Base-by-base conservation (phyloP, 2,113 vertebrate species). In the Morphnarchus princeps region DNA sequence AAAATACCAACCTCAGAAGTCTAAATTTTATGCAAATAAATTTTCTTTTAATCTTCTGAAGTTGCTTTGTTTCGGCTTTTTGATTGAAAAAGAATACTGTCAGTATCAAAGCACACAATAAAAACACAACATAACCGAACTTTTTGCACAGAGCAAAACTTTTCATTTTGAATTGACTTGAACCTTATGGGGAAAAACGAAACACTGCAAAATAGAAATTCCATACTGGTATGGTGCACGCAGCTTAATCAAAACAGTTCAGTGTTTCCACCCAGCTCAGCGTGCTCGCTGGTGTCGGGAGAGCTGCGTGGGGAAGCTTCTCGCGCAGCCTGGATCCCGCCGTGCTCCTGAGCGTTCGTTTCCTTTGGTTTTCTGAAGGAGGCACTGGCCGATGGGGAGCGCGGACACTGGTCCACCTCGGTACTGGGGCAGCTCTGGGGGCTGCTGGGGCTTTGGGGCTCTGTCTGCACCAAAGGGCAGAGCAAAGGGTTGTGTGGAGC, bases 351-450 rank as follows among this genome's bases (percentile, higher is more conserved):
- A 14, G 34, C 1, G 2, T 9, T n/a, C 1, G 5, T 31, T 42
- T 19, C 25, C 17, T 61, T 43, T 12, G 22, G 22, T 16, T 54
- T 54, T 45, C 38, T 17, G 47, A 20, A 28, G 55, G 17, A 16
- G 21, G 34, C 11, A 21, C 8, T 2, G 0, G 34, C 13, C 1
- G 34, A 16, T 3, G 57, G 69, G 63, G 59, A n/a, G 26, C 16
- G 2, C 0, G 6, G 54, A 47, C 16, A 3, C 22, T 7, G 31
- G 13, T 6, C 38, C 4, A 8, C 29, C 49, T 47, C 1, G 13
- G 19, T 38, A 19, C 4, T 5, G 26, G 58, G 34, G 74, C 85
- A 70, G 55, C 38, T 3, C 0, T 8, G 50, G 34, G 15, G 17
- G 54, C 13, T 70, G 57, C 63, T 29, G 77, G 7, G 42, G 24